Percentiles rank a stretch among this genome's conserved stretches.
phyloP scores from a whole-genome alignment of 2,797 vertebrate genomes.

The Tokudaia tokunoshimensis region DNA sequence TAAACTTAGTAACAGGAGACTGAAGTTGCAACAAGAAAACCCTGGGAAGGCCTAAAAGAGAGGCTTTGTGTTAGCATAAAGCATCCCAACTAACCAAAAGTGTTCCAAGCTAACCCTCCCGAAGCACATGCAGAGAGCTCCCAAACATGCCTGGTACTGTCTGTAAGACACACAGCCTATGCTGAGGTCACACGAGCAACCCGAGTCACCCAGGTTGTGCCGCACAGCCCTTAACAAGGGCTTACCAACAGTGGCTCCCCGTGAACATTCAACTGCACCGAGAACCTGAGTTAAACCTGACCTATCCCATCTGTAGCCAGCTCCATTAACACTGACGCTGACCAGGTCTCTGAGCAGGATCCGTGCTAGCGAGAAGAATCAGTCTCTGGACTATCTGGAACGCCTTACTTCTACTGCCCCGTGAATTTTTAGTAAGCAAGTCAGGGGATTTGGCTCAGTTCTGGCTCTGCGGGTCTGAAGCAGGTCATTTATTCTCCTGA shows the following conservation, averaged over 20 bases:
- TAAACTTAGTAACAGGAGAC: background rate
- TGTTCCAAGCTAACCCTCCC: background rate
- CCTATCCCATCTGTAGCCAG: background rate
- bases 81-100: background rate
- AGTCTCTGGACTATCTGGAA: constrained; percentile 6
- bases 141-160: background rate
- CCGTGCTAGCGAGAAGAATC: background rate
- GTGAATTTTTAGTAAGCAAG: constrained; percentile 1
- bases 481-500: constrained; percentile 74
- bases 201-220: background rate
- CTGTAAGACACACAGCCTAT: background rate
- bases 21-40: background rate
- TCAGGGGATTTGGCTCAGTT: constrained; percentile 51
- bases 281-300: constrained; percentile 9
- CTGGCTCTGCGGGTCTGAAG: constrained; percentile 14
- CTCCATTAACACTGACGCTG: background rate
- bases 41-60: background rate
- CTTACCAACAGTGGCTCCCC: background rate
- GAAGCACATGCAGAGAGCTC: background rate
- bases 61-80: constrained; percentile 31
- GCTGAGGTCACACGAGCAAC: background rate
- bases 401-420: background rate
- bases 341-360: background rate
- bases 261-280: background rate
- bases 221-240: background rate